Evolutionary conservation across 2,113 vertebrate species (phyloP), one percentile per base, ranked within the genome.

Genomic region (Nansenia antarctica): DNA sequence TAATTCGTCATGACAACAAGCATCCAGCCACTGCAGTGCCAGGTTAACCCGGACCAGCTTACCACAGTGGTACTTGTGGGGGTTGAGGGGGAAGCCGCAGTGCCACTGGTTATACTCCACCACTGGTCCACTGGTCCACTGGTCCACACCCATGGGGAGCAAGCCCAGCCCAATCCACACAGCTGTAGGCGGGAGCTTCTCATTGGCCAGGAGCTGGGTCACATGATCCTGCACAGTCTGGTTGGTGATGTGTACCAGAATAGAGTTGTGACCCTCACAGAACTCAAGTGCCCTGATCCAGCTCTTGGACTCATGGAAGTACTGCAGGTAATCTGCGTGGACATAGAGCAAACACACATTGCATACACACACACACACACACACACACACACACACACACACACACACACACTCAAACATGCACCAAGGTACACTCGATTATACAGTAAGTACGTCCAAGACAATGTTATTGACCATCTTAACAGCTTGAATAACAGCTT

Each of bases 151-250:
- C 58, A 70, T 12, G 57, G 35, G 15, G 26, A 22, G 22, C 22
- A 29, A 5, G 49, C 64, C 60, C 34, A 71, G 52, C 4, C 61
- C 69, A 11, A 71, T 57, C 69, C 69, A 71, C 60, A 71, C 49
- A 12, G 49, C 61, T 18, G 9, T 14, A 15, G 4, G 5, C 8
- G 47, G 24, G 9, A 72, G 20, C 14, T 35, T 15, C 35, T 47
- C 11, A 0, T 9, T 37, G 22, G 14, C 9, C 22, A 72, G 20
- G 29, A 63, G 8, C 15, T 22, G 6, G 6, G n/a, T 15, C 9
- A 63, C 49, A 9, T 35, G 8, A 2, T 1, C 12, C 15, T 35
- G 30, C 20, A 62, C 11, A 5, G 7, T 53, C 11, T 32, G 1
- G 18, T 53, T 53, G 30, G 34, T 64, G 34, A 71, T 71, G 27